A percentile compares a stretch with the other conserved stretches of the same genome.
These are phyloP conservation scores for Enoplosus armatus DNA, from an alignment of 2,797 vertebrate genomes.

Conservation along the genomic window DNA sequence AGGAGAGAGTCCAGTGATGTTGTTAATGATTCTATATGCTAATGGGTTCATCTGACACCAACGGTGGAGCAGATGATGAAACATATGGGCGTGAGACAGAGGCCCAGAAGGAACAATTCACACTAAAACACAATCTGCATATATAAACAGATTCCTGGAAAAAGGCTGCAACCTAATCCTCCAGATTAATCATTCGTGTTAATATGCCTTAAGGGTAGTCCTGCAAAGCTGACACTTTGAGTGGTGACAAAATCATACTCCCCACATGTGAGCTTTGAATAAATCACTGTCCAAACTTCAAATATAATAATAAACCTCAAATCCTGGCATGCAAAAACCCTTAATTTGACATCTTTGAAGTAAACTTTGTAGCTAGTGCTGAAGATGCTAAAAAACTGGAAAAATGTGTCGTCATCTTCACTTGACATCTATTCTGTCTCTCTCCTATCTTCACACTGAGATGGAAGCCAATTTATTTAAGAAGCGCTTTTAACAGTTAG, in stretches of 20 bases:
- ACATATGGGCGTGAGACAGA: slow-evolving; percentile 60
- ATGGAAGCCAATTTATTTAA: neutral
- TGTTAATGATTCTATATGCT: slow-evolving; percentile 33
- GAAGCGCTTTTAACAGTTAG: slow-evolving; percentile 1
- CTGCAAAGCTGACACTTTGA: slow-evolving; percentile 23
- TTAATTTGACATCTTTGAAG: neutral
- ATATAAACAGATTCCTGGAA: slow-evolving; percentile 38
- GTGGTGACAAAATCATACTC: neutral
- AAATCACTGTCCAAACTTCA: slow-evolving; percentile 15
- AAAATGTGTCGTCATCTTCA: neutral
- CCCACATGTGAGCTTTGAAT: slow-evolving; percentile 8
- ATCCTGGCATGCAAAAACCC: neutral
- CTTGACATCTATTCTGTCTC: neutral
- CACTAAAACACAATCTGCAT: slow-evolving; percentile 58
- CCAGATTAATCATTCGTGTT: slow-evolving; percentile 43
- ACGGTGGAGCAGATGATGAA: slow-evolving; percentile 55
- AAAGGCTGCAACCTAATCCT: slow-evolving; percentile 33
- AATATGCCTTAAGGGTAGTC: slow-evolving; percentile 32
- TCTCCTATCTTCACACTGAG: neutral
- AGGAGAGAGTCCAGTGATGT: neutral
- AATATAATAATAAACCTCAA: slow-evolving; percentile 4
- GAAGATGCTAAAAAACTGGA: neutral
- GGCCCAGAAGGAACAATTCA: slow-evolving; percentile 63
- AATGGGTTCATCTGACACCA: slow-evolving; percentile 39
- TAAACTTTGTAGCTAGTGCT: neutral